A percentile compares a stretch with the other conserved stretches of the same genome.
Conservation (phyloP, 1,140 invertebrate species). For the Calephelis virginiensis region DNA sequence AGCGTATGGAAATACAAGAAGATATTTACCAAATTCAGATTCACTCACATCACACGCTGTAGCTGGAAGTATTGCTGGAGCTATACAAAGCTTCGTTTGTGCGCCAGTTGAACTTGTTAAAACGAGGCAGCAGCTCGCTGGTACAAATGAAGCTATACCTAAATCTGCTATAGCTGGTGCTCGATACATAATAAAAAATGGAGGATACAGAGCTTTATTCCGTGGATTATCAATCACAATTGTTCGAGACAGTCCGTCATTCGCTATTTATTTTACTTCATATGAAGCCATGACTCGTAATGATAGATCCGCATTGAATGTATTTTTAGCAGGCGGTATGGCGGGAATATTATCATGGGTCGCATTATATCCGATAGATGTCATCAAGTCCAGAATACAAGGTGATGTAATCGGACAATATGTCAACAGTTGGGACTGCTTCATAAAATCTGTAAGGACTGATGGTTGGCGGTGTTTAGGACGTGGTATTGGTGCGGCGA, state of each 20-base stretch:
- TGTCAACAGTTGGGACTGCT: slow-evolving; percentile 84
- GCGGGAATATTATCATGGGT: slow-evolving; percentile 93
- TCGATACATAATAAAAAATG: slow-evolving; percentile 80
- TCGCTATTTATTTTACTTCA: slow-evolving; percentile 79
- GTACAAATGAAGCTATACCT: slow-evolving; percentile 51
- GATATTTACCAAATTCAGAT: slow-evolving; percentile 80
- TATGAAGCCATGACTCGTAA: slow-evolving; percentile 85
- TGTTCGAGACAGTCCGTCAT: slow-evolving; percentile 84
- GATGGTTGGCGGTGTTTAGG: slow-evolving; percentile 86
- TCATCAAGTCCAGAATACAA: slow-evolving; percentile 93
- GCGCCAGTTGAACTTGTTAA: slow-evolving; percentile 94
- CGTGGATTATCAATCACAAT: slow-evolving; percentile 88
- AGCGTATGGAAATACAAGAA: slow-evolving; percentile 89
- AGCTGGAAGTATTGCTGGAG: slow-evolving; percentile 86
- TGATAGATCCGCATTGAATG: slow-evolving; percentile 72
- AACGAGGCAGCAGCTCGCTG: slow-evolving; percentile 86
- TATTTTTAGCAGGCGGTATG: slow-evolving; percentile 88
- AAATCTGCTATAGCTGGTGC: slow-evolving; percentile 80
- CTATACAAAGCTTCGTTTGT: slow-evolving; percentile 89
- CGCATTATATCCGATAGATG: slow-evolving; percentile 91
- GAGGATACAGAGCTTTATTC: slow-evolving; percentile 85
- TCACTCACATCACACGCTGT: slow-evolving; percentile 83
- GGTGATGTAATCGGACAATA: slow-evolving; percentile 85
- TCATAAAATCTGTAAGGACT: slow-evolving; percentile 81
- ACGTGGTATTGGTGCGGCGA: slow-evolving; percentile 86